These are phyloP conservation scores for Drosophila pseudoananassae DNA, from an alignment of 1,140 invertebrate species.

Conservation along the genomic window DNA sequence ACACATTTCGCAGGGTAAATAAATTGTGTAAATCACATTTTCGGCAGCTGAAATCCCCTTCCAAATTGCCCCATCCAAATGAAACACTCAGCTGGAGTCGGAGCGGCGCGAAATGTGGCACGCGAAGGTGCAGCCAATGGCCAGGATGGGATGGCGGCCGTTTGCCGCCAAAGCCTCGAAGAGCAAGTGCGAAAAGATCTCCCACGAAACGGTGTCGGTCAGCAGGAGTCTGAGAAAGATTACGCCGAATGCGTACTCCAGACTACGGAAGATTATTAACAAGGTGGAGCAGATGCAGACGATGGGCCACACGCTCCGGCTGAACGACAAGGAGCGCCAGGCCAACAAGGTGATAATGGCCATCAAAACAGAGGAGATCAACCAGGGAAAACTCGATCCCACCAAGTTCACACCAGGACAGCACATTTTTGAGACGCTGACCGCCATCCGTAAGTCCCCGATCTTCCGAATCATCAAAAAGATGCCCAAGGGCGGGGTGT, in stretches of 20 bases:
- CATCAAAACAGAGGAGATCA: conserved; percentile 30
- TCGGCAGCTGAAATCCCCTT: conserved; percentile 8
- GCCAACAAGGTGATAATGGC: conserved; percentile 56
- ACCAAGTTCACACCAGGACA: conserved; percentile 48
- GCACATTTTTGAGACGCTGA: conserved; percentile 87
- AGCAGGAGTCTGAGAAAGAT: conserved; percentile 31
- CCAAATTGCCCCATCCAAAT: conserved; percentile 9
- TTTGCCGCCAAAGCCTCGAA: neutral
- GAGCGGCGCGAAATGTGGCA: neutral
- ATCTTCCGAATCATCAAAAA: conserved; percentile 88
- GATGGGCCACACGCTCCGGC: conserved; percentile 25
- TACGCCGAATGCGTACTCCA: conserved; percentile 30
- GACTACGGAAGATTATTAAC: conserved; percentile 23
- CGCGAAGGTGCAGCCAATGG: neutral
- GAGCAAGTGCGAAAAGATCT: neutral
- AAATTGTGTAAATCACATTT: conserved; percentile 41
- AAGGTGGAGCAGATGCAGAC: conserved; percentile 20
- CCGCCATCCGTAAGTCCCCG: conserved; percentile 86
- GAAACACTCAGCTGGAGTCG: neutral
- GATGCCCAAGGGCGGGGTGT: conserved; percentile 90
- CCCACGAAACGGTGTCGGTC: conserved; percentile 29
- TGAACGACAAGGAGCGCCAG: conserved; percentile 37
- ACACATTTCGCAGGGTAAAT: conserved; percentile 39
- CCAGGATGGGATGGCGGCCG: conserved; percentile 1
- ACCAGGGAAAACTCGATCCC: conserved; percentile 45